Evolutionary conservation across 2,113 vertebrate genomes (phyloP).

Genomic region (Todiramphus chloris): DNA sequence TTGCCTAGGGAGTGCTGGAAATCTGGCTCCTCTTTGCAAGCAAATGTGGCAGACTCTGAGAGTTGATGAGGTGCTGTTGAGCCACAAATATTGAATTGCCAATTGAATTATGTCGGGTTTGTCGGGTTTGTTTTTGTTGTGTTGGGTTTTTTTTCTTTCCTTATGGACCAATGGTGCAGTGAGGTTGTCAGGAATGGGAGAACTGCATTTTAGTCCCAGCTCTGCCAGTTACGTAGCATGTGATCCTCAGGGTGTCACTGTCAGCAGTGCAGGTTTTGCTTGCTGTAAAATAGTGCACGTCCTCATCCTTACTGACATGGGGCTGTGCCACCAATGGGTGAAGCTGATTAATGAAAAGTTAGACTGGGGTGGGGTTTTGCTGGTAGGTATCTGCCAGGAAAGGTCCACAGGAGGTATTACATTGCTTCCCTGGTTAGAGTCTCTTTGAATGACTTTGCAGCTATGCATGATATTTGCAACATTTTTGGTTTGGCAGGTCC

Average conservation of each 20-base stretch:
- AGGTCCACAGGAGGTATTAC: neutral
- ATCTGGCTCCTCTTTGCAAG: constrained; percentile 12
- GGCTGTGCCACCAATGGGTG: neutral
- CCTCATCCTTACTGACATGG: neutral
- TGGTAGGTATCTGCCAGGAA: neutral
- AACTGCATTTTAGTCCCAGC: neutral
- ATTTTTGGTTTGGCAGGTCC: neutral
- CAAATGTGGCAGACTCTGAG: neutral
- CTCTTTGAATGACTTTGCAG: neutral
- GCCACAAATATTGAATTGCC: constrained; percentile 31
- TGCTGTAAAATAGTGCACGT: neutral
- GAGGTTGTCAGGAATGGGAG: neutral
- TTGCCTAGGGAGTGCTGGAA: constrained; percentile 16
- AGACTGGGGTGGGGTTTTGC: neutral
- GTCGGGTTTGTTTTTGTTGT: constrained; percentile 22
- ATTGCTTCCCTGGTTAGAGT: neutral
- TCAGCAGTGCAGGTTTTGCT: neutral
- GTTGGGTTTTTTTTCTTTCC: neutral
- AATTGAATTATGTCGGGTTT: neutral
- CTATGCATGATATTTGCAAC: neutral
- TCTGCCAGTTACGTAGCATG: neutral
- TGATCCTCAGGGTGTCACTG: neutral
- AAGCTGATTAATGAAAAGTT: neutral
- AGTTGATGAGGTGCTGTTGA: constrained; percentile 2
- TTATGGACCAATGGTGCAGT: neutral